A percentile compares a stretch with the other conserved stretches of the same genome.
Evolutionary conservation across 2,113 vertebrate genomes (phyloP).

Genomic region (Protomyctophum bolini): DNA sequence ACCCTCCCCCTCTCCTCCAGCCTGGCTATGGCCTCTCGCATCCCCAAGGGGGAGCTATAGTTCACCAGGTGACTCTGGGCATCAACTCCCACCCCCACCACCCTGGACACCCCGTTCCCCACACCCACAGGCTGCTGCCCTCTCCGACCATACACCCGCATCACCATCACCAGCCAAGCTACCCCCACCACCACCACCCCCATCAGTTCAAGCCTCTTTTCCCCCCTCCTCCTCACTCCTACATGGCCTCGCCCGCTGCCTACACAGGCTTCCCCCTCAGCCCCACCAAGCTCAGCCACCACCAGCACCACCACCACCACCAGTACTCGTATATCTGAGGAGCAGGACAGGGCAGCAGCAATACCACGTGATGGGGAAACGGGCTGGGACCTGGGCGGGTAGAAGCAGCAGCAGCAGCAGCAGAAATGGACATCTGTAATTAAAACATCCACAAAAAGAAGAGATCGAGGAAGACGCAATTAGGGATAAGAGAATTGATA

Average conservation of each 20-base stretch:
- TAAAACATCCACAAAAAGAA: background rate
- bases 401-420: conserved; percentile 50
- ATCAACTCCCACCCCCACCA: conserved; percentile 81
- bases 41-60: conserved; percentile 75
- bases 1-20: conserved; percentile 87
- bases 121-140: conserved; percentile 81
- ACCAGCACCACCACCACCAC: conserved; percentile 76
- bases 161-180: conserved; percentile 53
- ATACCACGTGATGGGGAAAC: conserved; percentile 38
- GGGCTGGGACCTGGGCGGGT: conserved; percentile 60
- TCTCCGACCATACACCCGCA: conserved; percentile 76
- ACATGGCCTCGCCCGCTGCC: conserved; percentile 88
- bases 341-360: conserved; percentile 45
- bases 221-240: conserved; percentile 87
- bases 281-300: conserved; percentile 89
- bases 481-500: background rate
- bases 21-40: conserved; percentile 86
- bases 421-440: conserved; percentile 51
- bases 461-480: conserved; percentile 22
- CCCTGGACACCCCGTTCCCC: conserved; percentile 48
- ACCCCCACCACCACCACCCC: conserved; percentile 62
- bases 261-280: conserved; percentile 94
- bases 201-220: conserved; percentile 82
- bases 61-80: conserved; percentile 93
- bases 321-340: conserved; percentile 97